Percentiles rank a stretch among this genome's conserved stretches.
Conservation (phyloP, 2,888 invertebrate genomes). For the Stegophylla sp. region DNA sequence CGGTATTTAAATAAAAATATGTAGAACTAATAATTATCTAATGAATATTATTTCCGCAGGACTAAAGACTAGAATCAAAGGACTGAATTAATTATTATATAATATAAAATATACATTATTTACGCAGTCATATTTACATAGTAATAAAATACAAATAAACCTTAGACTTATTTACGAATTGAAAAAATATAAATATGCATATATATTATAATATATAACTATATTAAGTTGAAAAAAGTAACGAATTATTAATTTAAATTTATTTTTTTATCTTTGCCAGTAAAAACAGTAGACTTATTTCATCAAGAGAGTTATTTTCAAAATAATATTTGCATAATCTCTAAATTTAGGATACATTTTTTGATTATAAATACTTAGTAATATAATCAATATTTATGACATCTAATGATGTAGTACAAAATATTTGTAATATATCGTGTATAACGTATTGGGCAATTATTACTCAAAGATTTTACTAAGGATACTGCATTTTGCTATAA, state of each 20-base stretch:
- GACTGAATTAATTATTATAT: slow-evolving; percentile 16
- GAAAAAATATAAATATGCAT: slow-evolving; percentile 21
- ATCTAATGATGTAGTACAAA: too few relatives aligned
- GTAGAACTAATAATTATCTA: background rate
- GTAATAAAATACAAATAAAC: slow-evolving; percentile 33
- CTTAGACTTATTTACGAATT: slow-evolving; percentile 2
- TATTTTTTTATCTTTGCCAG: background rate
- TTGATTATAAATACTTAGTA: background rate
- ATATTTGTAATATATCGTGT: too few relatives aligned
- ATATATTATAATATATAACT: background rate
- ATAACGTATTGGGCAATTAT: too few relatives aligned
- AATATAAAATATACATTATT: slow-evolving; percentile 37
- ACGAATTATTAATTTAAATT: slow-evolving; percentile 5
- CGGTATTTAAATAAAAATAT: background rate
- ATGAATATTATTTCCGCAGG: slow-evolving; percentile 18
- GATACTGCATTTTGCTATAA: too few relatives aligned
- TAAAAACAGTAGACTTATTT: background rate
- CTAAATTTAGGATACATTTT: background rate
- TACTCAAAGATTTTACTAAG: too few relatives aligned
- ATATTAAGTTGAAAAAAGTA: slow-evolving; percentile 17
- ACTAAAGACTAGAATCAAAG: slow-evolving; percentile 51
- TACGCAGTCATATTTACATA: slow-evolving; percentile 41
- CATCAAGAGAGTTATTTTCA: background rate
- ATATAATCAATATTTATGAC: too few relatives aligned
- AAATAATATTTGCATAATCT: background rate